A percentile compares a stretch with the other conserved stretches of the same genome.
Evolutionary conservation across 2,888 invertebrate species (phyloP).

Genomic region (Sceliomorpha sp.): DNA sequence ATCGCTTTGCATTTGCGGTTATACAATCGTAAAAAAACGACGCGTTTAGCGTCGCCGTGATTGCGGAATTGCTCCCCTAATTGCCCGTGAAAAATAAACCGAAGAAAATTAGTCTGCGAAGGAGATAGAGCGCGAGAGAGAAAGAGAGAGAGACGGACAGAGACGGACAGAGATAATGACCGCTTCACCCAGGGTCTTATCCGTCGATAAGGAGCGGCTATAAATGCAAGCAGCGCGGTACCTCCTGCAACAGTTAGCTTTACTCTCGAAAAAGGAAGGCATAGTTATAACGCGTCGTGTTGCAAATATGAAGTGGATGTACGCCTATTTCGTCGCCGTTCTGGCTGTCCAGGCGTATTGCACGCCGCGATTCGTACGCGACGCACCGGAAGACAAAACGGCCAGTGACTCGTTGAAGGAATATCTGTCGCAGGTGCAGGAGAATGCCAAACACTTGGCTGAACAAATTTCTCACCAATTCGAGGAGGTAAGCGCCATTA

Average conservation of each 20-base stretch:
- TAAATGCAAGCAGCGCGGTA: slow-evolving; percentile 45
- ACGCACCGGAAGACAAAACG: slow-evolving; percentile 41
- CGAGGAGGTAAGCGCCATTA: slow-evolving; percentile 26
- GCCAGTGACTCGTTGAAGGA: slow-evolving; percentile 59
- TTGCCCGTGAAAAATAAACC: background rate
- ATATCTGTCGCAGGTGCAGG: slow-evolving; percentile 66
- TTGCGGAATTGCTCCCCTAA: background rate
- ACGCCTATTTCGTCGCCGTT: slow-evolving; percentile 29
- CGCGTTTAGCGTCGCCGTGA: too few species aligned
- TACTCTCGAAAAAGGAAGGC: slow-evolving; percentile 15
- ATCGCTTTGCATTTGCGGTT: too few species aligned
- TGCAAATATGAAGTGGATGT: slow-evolving; percentile 54
- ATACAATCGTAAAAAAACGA: background rate
- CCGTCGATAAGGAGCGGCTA: slow-evolving; percentile 44
- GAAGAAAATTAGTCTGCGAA: background rate
- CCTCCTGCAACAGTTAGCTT: slow-evolving; percentile 37
- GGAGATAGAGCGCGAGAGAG: slow-evolving; percentile 31
- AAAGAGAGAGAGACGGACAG: slow-evolving; percentile 12
- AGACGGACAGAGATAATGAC: slow-evolving; percentile 33
- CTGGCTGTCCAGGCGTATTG: slow-evolving; percentile 55
- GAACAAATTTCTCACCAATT: slow-evolving; percentile 65
- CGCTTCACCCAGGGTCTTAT: slow-evolving; percentile 46
- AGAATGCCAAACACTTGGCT: slow-evolving; percentile 64
- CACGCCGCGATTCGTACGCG: slow-evolving; percentile 43
- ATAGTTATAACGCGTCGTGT: slow-evolving; percentile 8